Evolutionary conservation across 2,113 vertebrate species (phyloP), one percentile per base, ranked within the genome.

Genomic region (Coracopsis vasa): DNA sequence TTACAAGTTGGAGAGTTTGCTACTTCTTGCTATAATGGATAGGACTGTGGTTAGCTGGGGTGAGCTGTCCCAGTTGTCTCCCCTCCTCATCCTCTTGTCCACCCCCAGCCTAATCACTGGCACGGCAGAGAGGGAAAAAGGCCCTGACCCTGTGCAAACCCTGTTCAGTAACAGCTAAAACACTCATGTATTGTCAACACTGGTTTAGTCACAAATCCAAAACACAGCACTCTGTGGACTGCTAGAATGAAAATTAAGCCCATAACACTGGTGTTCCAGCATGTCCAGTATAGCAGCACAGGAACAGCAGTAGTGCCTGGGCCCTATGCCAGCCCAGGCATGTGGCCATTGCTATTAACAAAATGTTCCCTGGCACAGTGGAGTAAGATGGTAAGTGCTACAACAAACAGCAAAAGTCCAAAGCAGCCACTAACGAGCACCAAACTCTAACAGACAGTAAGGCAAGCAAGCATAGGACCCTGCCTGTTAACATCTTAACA

Each of bases 351-450:
- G n/a, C 48, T 47, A 14, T 16, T 77, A 61, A 86, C 67, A 65
- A 51, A 92, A 77, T 83, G 75, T 86, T 91, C 61, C 83, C 64
- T 83, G 88, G 86, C 72, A 74, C 77, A 58, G 37, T 20, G 6
- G n/a, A 62, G 31, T 21, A 21, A 31, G 60, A 9, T 69, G 48
- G 6, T 35, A 53, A 74, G 28, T 41, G 42, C 77, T 65, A 9
- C 51, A 47, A 11, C 13, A 73, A 94, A 77, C 13, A 88, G 53
- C 48, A 28, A 5, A 80, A 73, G 60, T 83, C 72, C 72, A 62
- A 65, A 67, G 2, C 4, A 11, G 24, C 42, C 35, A 6, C 37
- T 41, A 33, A 23, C 5, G 16, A 25, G 13, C 37, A 41, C 48
- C 28, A 48, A 19, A 29, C 13, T 74, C 24, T 28, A 53, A n/a